phyloP scores from a whole-genome alignment of 2,888 invertebrate species.

The Alcis repandata region DNA sequence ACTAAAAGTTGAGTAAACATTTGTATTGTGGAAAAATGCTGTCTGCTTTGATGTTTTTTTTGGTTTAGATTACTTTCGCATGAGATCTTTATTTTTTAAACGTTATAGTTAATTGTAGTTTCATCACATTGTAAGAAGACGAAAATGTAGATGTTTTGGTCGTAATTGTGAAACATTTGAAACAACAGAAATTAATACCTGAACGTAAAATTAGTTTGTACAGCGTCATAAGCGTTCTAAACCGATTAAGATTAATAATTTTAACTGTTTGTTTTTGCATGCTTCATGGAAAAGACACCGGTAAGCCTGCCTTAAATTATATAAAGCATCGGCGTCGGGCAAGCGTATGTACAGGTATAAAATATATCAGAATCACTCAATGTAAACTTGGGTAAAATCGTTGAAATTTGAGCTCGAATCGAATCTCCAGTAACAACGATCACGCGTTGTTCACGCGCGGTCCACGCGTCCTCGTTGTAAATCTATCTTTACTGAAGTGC shows the following conservation, averaged over 20 bases:
- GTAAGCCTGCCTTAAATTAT: constrained; percentile 41
- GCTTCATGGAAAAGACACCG: constrained; percentile 46
- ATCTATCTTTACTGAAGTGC: neutral
- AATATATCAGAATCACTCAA: no score
- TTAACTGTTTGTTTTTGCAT: constrained; percentile 35
- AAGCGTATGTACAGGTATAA: no score
- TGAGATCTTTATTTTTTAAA: neutral
- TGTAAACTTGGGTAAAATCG: no score
- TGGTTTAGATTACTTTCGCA: neutral
- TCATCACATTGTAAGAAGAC: neutral
- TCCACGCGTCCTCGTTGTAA: neutral
- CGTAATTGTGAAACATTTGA: neutral
- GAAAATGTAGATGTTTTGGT: no score
- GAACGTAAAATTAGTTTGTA: neutral
- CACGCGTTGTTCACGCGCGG: no score
- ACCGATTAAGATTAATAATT: neutral
- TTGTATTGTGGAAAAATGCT: neutral
- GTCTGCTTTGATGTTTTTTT: neutral
- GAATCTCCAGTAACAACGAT: no score
- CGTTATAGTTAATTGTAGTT: neutral
- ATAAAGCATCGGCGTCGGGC: no score
- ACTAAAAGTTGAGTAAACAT: neutral
- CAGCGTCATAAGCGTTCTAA: neutral
- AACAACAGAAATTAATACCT: no score
- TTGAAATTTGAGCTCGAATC: no score